Evolutionary conservation across 2,888 invertebrate genomes (phyloP).

Genomic region (Xestia xanthographa): DNA sequence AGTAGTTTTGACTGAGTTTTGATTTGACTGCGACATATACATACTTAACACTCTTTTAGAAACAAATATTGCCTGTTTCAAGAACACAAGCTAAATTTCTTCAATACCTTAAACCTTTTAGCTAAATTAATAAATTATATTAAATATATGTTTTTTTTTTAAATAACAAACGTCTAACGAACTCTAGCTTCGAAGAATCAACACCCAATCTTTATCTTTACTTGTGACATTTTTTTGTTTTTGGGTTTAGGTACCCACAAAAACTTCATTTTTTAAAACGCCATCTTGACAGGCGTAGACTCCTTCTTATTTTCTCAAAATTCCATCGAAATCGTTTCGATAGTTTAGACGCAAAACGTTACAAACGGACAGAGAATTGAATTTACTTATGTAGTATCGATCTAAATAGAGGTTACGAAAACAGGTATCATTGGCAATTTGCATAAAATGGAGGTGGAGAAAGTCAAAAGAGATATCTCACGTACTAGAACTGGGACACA

Average conservation of each 20-base stretch:
- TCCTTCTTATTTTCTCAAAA: background rate
- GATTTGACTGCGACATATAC: too few species aligned
- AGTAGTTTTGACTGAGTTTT: too few species aligned
- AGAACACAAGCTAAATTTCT: background rate
- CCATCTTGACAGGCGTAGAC: background rate
- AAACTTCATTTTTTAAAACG: background rate
- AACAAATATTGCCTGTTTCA: background rate
- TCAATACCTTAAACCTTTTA: background rate
- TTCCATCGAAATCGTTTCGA: background rate
- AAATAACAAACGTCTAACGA: background rate
- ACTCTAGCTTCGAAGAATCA: background rate
- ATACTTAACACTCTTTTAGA: background rate
- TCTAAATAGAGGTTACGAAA: background rate
- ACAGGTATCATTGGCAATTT: slow-evolving; percentile 6
- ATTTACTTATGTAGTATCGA: background rate
- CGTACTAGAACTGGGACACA: background rate
- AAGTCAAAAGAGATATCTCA: background rate
- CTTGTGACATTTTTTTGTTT: background rate
- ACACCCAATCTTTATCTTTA: background rate
- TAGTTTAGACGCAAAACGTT: background rate
- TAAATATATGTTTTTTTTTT: background rate
- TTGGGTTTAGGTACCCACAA: background rate
- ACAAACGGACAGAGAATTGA: background rate
- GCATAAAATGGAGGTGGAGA: background rate
- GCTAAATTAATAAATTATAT: slow-evolving; percentile 6